These are phyloP conservation scores for Hydrozoanthus tunicans DNA, from an alignment of 64 coral and sea anemone genomes.

Conservation along the genomic window DNA sequence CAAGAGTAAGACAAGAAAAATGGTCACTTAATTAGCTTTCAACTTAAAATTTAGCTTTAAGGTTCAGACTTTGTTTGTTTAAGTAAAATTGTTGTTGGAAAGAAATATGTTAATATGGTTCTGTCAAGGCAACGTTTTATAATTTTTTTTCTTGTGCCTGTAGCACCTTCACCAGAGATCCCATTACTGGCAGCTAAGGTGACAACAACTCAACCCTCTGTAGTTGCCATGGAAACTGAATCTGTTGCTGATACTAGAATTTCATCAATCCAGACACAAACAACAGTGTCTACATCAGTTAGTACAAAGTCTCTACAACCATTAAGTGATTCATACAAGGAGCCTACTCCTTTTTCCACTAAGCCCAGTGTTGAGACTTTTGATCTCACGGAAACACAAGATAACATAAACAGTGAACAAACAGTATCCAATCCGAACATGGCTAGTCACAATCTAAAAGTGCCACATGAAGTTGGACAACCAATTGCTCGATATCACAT, in stretches of 20 bases:
- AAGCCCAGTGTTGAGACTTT: not conserved
- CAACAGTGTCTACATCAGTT: conserved; percentile 29
- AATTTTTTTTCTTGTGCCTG: not conserved
- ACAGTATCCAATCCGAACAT: not conserved
- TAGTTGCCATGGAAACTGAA: conserved; percentile 18
- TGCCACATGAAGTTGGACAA: not conserved
- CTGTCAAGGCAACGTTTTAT: too few relatives aligned
- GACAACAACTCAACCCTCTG: not conserved
- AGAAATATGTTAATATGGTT: too few relatives aligned
- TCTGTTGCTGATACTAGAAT: conserved; percentile 29
- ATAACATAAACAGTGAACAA: not conserved
- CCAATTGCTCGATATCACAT: not conserved
- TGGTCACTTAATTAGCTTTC: too few relatives aligned
- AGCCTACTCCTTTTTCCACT: not conserved
- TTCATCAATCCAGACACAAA: conserved; percentile 16
- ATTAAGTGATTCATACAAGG: not conserved
- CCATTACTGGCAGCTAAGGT: not conserved
- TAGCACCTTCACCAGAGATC: conserved; percentile 31
- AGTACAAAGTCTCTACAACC: conserved; percentile 12
- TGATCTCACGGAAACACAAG: not conserved
- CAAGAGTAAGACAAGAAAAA: too few relatives aligned
- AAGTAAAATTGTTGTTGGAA: too few relatives aligned
- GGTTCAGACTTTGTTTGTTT: too few relatives aligned
- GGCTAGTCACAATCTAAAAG: not conserved
- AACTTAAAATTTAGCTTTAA: too few relatives aligned